Evolutionary conservation across 2,888 invertebrate genomes (phyloP).

Genomic region (Eupithecia subfuscata): DNA sequence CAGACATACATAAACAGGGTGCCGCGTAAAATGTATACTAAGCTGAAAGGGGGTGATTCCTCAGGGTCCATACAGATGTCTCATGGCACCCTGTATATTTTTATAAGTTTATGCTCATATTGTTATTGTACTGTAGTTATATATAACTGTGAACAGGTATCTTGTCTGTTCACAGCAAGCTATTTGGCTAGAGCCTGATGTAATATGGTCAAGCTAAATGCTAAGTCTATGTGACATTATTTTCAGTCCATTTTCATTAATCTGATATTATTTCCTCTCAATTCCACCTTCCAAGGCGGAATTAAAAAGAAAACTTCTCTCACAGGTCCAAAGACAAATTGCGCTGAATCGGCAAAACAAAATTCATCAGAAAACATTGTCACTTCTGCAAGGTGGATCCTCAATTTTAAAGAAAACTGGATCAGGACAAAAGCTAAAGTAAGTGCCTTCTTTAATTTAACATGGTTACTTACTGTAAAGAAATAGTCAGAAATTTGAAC

Average conservation of each 20-base stretch:
- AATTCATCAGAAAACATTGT: slow-evolving; percentile 88
- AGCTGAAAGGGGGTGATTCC: no score
- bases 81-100: neutral
- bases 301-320: slow-evolving; percentile 31
- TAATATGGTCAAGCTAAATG: neutral
- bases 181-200: neutral
- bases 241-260: slow-evolving; percentile 11
- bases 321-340: slow-evolving; percentile 89
- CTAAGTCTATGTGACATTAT: neutral
- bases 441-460: slow-evolving; percentile 40
- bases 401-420: slow-evolving; percentile 78
- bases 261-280: slow-evolving; percentile 18
- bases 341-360: slow-evolving; percentile 89
- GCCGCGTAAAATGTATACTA: no score
- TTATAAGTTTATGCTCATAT: neutral
- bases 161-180: neutral
- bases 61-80: no score
- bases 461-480: neutral
- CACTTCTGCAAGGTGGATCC: slow-evolving; percentile 88
- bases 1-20: no score
- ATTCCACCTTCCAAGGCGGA: slow-evolving; percentile 35
- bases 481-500: neutral
- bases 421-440: slow-evolving; percentile 77
- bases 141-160: neutral
- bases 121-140: neutral